Percentiles rank a stretch among this genome's conserved stretches.
Conservation (phyloP, 1,140 invertebrate genomes). For the Drosophila pseudoobscura region DNA sequence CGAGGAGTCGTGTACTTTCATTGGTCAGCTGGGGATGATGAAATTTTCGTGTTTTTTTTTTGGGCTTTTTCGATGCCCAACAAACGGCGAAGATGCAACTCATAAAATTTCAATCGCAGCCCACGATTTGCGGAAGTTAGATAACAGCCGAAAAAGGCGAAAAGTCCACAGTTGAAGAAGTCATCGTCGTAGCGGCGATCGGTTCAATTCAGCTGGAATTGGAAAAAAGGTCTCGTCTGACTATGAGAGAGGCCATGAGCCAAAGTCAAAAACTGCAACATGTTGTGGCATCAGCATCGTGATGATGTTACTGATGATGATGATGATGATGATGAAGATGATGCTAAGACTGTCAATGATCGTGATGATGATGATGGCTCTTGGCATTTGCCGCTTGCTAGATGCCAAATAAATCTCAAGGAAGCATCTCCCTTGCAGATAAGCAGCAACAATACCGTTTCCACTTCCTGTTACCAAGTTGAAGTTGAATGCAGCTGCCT, state of each 20-base stretch:
- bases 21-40: slow-evolving; percentile 19
- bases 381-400: slow-evolving; percentile 41
- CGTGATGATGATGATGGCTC: slow-evolving; percentile 23
- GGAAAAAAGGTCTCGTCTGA: slow-evolving; percentile 44
- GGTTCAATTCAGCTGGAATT: slow-evolving; percentile 30
- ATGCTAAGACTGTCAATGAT: slow-evolving; percentile 21
- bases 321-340: slow-evolving; percentile 47
- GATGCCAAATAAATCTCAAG: slow-evolving; percentile 81
- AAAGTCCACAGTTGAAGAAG: slow-evolving; percentile 9
- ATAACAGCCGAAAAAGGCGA: slow-evolving; percentile 42
- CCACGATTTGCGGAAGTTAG: slow-evolving; percentile 72
- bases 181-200: slow-evolving; percentile 11
- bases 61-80: slow-evolving; percentile 30
- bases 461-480: slow-evolving; percentile 75
- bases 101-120: slow-evolving; percentile 53
- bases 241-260: slow-evolving; percentile 47
- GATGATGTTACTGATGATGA: background rate
- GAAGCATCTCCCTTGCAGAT: slow-evolving; percentile 71
- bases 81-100: slow-evolving; percentile 63
- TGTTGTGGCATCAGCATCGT: background rate
- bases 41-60: slow-evolving; percentile 5
- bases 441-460: slow-evolving; percentile 71
- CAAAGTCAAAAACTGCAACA: slow-evolving; percentile 62
- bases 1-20: background rate
- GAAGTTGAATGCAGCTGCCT: slow-evolving; percentile 62